phyloP scores from a whole-genome alignment of 2,113 vertebrate species.

The Neodon shergylaensis region DNA sequence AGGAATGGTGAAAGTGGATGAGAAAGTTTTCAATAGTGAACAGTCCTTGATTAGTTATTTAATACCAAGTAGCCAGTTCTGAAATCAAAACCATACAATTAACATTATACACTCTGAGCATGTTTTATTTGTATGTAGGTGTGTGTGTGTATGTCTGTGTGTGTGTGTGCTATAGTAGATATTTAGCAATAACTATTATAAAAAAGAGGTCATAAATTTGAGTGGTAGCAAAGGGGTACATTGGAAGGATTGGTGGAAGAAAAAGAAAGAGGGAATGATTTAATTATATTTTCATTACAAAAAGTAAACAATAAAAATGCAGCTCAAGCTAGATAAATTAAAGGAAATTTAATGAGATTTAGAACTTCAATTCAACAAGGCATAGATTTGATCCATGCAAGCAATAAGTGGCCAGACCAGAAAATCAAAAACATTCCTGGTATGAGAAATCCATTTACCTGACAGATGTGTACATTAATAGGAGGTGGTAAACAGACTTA shows the following conservation, averaged over 20 bases:
- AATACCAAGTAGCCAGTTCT: neutral
- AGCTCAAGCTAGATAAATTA: neutral
- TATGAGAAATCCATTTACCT: neutral
- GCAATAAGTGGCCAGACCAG: neutral
- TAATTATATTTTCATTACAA: neutral
- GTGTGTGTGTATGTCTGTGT: neutral
- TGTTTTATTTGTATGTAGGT: neutral
- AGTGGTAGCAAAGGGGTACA: neutral
- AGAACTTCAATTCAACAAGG: neutral
- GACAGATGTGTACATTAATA: neutral
- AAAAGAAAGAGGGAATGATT: neutral
- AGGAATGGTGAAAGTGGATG: neutral
- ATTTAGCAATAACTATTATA: neutral
- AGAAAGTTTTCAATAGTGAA: neutral
- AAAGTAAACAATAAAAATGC: neutral
- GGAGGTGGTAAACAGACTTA: neutral
- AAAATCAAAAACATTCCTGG: neutral
- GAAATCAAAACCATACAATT: neutral
- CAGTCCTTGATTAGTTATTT: neutral
- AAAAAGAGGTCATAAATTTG: neutral
- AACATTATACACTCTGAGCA: neutral
- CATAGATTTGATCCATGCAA: neutral
- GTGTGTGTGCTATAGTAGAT: neutral
- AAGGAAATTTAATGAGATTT: neutral
- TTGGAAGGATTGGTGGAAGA: neutral